These are phyloP conservation scores for Vipera ursinii DNA, from an alignment of 2,797 vertebrate genomes.

Conservation along the genomic window DNA sequence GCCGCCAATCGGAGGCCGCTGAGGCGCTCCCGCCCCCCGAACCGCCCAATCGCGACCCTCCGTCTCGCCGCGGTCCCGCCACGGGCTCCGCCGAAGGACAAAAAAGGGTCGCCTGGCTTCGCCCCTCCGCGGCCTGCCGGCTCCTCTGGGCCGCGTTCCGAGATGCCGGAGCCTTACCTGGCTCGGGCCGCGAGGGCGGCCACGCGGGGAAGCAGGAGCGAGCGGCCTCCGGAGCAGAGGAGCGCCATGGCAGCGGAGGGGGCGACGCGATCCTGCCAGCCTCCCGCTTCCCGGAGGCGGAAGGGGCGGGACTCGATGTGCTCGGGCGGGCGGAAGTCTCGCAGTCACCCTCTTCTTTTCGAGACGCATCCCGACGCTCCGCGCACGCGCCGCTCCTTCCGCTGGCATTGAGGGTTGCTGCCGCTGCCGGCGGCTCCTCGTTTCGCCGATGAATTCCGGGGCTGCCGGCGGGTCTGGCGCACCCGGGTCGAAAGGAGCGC, in stretches of 20 bases:
- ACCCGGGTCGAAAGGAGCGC: too few species aligned
- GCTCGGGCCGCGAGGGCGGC: background rate
- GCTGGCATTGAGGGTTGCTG: background rate
- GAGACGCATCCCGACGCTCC: background rate
- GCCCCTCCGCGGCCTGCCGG: too few species aligned
- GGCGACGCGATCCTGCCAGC: too few species aligned
- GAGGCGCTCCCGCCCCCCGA: background rate
- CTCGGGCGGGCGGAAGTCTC: background rate
- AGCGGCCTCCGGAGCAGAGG: background rate
- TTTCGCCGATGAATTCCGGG: too few species aligned
- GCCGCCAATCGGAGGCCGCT: background rate
- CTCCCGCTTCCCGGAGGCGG: background rate
- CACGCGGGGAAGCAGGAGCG: conserved; percentile 49
- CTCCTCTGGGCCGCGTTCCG: background rate
- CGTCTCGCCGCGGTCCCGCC: too few species aligned
- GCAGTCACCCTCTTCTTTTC: too few species aligned
- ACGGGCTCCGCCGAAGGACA: background rate
- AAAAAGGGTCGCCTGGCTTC: too few species aligned
- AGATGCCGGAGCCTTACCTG: conserved; percentile 14
- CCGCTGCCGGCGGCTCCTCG: accelerated
- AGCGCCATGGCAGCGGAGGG: background rate
- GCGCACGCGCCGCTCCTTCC: background rate
- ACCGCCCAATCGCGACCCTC: background rate
- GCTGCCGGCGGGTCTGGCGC: too few species aligned
- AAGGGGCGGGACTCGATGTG: background rate